Evolutionary conservation across 2,797 vertebrate genomes (phyloP).

Genomic region (Alca torda): DNA sequence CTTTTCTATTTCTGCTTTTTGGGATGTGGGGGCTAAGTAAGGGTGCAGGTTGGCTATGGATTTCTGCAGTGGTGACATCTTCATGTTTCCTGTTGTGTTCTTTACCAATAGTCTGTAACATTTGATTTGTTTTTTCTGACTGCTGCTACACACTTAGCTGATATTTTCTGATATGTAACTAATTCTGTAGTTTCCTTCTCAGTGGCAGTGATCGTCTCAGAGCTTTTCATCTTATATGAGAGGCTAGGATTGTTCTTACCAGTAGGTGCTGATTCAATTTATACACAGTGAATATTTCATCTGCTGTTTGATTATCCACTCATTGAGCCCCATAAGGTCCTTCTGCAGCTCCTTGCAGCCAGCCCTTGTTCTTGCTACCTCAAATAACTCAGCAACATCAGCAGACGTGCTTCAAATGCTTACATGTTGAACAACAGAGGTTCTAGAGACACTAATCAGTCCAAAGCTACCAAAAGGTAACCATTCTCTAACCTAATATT

Average conservation of each 20-base stretch:
- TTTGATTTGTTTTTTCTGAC: not conserved
- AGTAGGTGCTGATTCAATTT: not conserved
- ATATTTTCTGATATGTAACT: not conserved
- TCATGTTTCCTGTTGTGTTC: not conserved
- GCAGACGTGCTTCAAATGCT: not conserved
- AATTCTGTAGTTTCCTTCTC: not conserved
- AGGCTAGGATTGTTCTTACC: not conserved
- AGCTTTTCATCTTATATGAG: not conserved
- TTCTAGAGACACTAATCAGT: not conserved
- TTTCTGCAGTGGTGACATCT: not conserved
- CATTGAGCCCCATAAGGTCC: not conserved
- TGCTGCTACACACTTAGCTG: not conserved
- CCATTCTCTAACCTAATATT: not conserved
- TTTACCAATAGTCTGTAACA: not conserved
- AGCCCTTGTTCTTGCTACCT: not conserved
- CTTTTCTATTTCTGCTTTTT: not conserved
- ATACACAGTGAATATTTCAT: not conserved
- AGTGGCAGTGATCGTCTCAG: not conserved
- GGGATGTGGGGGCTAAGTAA: not conserved
- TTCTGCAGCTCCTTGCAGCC: not conserved
- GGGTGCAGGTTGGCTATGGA: not conserved
- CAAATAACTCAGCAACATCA: not conserved
- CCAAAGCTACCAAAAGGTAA: not conserved
- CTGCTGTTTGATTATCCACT: not conserved
- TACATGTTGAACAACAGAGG: not conserved